These are phyloP conservation scores for Agrotis puta DNA, from an alignment of 2,888 invertebrate genomes.

Conservation along the genomic window DNA sequence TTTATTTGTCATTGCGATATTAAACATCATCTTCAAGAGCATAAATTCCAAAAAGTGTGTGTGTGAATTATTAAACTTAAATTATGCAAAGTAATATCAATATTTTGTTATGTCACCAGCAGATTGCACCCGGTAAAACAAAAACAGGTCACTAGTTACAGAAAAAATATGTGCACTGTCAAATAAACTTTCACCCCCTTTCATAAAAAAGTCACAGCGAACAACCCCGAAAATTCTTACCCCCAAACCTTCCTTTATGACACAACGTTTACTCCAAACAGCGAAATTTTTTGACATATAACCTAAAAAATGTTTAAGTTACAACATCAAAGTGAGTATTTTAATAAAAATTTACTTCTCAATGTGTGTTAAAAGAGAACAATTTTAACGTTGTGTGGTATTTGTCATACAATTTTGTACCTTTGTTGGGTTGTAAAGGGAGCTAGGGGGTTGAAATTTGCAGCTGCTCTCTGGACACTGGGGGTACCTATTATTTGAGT, in stretches of 20 bases:
- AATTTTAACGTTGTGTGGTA: constrained; percentile 45
- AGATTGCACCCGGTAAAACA: neutral
- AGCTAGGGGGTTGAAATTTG: constrained; percentile 43
- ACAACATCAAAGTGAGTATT: constrained; percentile 57
- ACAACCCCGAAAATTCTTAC: constrained; percentile 32
- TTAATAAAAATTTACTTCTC: constrained; percentile 62
- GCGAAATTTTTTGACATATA: constrained; percentile 30
- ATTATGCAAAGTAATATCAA: no score
- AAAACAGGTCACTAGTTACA: neutral
- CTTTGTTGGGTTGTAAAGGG: constrained; percentile 41
- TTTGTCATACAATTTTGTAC: constrained; percentile 53
- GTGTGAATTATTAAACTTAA: no score
- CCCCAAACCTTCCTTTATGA: constrained; percentile 15
- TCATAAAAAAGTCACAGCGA: neutral
- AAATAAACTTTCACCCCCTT: constrained; percentile 14
- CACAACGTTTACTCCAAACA: constrained; percentile 11
- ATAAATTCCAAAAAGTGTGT: no score
- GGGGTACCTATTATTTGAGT: constrained; percentile 20
- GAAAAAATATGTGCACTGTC: neutral
- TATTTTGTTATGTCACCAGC: no score
- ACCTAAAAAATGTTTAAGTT: constrained; percentile 42
- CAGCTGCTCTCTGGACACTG: constrained; percentile 43
- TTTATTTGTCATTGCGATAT: no score
- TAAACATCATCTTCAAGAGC: no score
- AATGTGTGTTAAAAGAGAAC: constrained; percentile 41